Conservation (phyloP, 2,888 invertebrate genomes). For the Eristalis intricaria region DNA sequence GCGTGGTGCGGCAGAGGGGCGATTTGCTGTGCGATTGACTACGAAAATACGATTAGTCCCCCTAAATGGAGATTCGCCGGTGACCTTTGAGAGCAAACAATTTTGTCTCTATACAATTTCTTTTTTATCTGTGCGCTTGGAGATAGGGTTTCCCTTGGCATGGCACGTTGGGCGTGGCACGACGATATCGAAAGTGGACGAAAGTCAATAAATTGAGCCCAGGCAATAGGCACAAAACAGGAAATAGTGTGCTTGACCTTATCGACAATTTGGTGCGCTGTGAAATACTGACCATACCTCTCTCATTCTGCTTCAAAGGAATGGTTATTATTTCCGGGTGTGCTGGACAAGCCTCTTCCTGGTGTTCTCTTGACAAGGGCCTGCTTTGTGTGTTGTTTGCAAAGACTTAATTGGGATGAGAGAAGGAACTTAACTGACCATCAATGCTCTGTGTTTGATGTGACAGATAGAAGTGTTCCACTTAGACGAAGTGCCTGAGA, state of each 20-base stretch:
- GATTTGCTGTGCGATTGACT: conserved; percentile 2
- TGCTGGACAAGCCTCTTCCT: no score
- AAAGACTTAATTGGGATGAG: no score
- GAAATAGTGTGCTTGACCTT: background rate
- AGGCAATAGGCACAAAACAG: background rate
- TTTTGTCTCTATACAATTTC: background rate
- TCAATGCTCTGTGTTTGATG: no score
- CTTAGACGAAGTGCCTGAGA: no score
- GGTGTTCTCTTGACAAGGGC: no score
- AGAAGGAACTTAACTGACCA: no score
- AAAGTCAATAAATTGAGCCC: background rate
- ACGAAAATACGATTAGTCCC: conserved; percentile 23
- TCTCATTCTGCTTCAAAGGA: background rate
- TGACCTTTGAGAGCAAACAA: conserved; percentile 32
- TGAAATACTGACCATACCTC: background rate
- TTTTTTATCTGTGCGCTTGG: background rate
- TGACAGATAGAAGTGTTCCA: no score
- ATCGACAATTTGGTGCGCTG: background rate
- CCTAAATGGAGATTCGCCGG: conserved; percentile 19
- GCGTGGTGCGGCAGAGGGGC: conserved; percentile 13
- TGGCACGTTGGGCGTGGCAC: background rate
- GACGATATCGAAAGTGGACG: background rate
- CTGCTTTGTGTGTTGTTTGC: no score
- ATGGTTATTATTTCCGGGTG: background rate
- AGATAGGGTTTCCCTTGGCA: background rate